A percentile compares a stretch with the other conserved stretches of the same genome.
phyloP scores from a whole-genome alignment of 2,888 invertebrate species.

The Eurois occulta region DNA sequence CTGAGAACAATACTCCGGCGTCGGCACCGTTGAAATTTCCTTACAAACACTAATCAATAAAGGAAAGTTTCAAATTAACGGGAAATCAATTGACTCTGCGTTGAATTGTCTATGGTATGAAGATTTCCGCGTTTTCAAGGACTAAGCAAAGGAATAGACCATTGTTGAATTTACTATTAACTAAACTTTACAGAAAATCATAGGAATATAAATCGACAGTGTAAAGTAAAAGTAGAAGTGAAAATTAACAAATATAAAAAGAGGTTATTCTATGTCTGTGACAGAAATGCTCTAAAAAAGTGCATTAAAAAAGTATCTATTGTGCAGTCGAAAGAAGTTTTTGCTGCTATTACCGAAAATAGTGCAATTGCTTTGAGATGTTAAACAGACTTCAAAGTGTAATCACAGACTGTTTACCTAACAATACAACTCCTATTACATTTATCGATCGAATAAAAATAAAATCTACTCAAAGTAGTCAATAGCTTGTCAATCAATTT shows the following conservation, averaged over 20 bases:
- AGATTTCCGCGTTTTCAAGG: slow-evolving; percentile 49
- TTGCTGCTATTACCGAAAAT: slow-evolving; percentile 36
- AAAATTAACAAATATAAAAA: slow-evolving; percentile 3
- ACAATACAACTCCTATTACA: slow-evolving; percentile 12
- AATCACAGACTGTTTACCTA: slow-evolving; percentile 26
- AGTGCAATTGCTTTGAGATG: slow-evolving; percentile 11
- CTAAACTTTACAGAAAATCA: background rate
- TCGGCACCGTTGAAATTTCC: slow-evolving; percentile 35
- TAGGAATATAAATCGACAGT: background rate
- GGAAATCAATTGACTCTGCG: slow-evolving; percentile 39
- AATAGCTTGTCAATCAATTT: slow-evolving; percentile 24
- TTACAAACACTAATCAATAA: slow-evolving; percentile 39
- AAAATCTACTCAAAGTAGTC: background rate
- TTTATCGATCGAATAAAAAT: slow-evolving; percentile 4
- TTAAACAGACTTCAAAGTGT: slow-evolving; percentile 25
- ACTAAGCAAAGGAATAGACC: background rate
- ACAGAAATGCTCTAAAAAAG: slow-evolving; percentile 9
- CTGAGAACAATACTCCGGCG: slow-evolving; percentile 41
- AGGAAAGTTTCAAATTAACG: slow-evolving; percentile 36
- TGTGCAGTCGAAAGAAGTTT: slow-evolving; percentile 11
- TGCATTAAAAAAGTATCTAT: slow-evolving; percentile 23
- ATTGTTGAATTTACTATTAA: background rate
- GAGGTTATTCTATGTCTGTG: background rate
- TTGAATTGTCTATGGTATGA: slow-evolving; percentile 35
- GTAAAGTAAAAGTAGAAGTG: slow-evolving; percentile 1